Percentiles rank a stretch among this genome's conserved stretches.
phyloP scores from a whole-genome alignment of 2,113 vertebrate genomes.

The Calidris pugnax region DNA sequence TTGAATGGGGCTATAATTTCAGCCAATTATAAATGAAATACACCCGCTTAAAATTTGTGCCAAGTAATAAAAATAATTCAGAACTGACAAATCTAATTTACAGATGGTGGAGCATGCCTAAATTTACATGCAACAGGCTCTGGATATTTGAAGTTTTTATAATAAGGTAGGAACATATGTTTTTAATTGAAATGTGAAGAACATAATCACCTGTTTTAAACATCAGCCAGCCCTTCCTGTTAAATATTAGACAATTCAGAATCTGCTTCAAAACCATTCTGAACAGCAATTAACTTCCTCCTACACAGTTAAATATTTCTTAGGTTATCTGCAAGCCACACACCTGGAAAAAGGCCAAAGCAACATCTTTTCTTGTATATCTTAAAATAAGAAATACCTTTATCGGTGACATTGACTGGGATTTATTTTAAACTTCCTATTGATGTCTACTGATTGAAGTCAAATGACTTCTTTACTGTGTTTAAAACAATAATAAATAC shows the following conservation, averaged over 20 bases:
- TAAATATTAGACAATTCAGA: conserved; percentile 23
- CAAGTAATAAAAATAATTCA: neutral
- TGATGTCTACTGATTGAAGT: neutral
- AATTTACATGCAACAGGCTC: neutral
- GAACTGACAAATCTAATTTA: neutral
- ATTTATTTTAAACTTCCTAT: neutral
- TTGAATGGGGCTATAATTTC: neutral
- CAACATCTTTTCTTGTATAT: neutral
- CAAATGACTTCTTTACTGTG: neutral
- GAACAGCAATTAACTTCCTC: neutral
- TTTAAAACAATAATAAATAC: neutral
- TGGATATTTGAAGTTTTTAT: neutral
- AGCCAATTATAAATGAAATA: neutral
- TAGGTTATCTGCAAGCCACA: neutral
- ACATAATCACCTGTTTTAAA: conserved; percentile 16
- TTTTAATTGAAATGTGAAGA: conserved; percentile 18
- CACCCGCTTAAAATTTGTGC: neutral
- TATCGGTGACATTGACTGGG: neutral
- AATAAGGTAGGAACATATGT: neutral
- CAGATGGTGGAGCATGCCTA: neutral
- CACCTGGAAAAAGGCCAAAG: neutral
- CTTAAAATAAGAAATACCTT: neutral
- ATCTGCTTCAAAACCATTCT: neutral
- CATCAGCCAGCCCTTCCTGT: neutral
- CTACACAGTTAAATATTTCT: neutral